These are phyloP conservation scores for Trachelus stipa DNA, from an alignment of 2,888 invertebrate species.

Conservation along the genomic window DNA sequence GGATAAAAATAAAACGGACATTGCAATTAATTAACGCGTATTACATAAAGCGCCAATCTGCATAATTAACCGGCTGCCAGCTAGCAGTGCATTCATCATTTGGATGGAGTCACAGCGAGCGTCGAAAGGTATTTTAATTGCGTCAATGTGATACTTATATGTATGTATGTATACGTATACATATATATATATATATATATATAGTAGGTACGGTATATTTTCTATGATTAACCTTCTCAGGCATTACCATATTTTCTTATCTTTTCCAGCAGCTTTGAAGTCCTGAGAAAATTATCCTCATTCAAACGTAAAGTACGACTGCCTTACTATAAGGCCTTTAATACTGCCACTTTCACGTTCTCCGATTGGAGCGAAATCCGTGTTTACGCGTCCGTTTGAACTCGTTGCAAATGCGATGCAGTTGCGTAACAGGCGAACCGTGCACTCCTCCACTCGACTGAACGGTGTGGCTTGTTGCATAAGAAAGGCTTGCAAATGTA, in stretches of 20 bases:
- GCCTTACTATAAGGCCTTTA: background rate
- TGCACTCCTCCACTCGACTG: slow-evolving; percentile 24
- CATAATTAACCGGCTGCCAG: slow-evolving; percentile 53
- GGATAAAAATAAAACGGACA: slow-evolving; percentile 46
- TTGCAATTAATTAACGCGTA: slow-evolving; percentile 56
- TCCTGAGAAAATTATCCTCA: background rate
- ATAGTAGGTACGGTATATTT: background rate
- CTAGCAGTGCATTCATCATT: slow-evolving; percentile 48
- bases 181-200: too few species aligned
- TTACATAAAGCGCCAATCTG: slow-evolving; percentile 56
- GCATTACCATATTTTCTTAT: background rate
- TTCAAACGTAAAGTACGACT: background rate
- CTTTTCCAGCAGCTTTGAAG: background rate
- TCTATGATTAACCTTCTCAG: background rate
- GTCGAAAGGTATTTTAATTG: slow-evolving; percentile 45
- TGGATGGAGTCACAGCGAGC: slow-evolving; percentile 35
- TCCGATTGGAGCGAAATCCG: slow-evolving; percentile 1
- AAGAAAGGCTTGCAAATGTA: slow-evolving; percentile 30
- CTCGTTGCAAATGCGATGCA: slow-evolving; percentile 2
- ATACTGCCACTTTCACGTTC: slow-evolving; percentile 1
- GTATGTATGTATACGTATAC: too few species aligned
- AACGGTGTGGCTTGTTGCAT: slow-evolving; percentile 27
- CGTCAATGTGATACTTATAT: slow-evolving; percentile 22
- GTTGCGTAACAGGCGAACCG: slow-evolving; percentile 9
- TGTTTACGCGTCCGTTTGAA: slow-evolving; percentile 8